These are phyloP conservation scores for Myioborus miniatus DNA, from an alignment of 2,797 vertebrate genomes.

Conservation along the genomic window DNA sequence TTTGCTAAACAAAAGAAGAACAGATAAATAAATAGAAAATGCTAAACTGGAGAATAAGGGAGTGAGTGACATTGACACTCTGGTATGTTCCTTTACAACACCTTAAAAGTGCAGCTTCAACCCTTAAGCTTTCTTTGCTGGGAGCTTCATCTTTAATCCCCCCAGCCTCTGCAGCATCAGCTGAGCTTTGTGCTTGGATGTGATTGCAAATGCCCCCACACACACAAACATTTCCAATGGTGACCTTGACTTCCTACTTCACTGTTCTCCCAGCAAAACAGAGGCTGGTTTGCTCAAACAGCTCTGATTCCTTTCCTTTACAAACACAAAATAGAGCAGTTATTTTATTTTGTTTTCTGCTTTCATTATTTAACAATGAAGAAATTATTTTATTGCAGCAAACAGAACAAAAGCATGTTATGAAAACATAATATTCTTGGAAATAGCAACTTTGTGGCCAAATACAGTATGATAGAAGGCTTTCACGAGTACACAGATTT, in stretches of 20 bases:
- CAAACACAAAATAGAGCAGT: background rate
- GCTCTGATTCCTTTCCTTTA: background rate
- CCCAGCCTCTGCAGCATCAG: background rate
- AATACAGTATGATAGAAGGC: background rate
- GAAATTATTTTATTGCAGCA: background rate
- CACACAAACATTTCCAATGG: background rate
- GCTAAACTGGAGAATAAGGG: background rate
- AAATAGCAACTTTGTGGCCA: background rate
- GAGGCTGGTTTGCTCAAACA: background rate
- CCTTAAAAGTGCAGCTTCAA: background rate
- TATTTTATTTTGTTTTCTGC: background rate
- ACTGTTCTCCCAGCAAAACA: background rate
- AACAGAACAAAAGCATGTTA: background rate
- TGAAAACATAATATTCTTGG: background rate
- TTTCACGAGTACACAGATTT: background rate
- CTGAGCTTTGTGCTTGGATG: background rate
- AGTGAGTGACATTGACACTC: background rate
- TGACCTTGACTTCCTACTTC: background rate
- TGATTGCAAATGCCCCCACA: background rate
- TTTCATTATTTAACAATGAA: background rate
- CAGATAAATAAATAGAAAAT: background rate
- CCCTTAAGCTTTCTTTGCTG: background rate
- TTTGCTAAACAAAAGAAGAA: background rate
- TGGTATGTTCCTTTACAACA: background rate
- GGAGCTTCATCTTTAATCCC: background rate